These are phyloP conservation scores for Diarsia dahlii DNA, from an alignment of 2,888 invertebrate genomes.

Conservation along the genomic window DNA sequence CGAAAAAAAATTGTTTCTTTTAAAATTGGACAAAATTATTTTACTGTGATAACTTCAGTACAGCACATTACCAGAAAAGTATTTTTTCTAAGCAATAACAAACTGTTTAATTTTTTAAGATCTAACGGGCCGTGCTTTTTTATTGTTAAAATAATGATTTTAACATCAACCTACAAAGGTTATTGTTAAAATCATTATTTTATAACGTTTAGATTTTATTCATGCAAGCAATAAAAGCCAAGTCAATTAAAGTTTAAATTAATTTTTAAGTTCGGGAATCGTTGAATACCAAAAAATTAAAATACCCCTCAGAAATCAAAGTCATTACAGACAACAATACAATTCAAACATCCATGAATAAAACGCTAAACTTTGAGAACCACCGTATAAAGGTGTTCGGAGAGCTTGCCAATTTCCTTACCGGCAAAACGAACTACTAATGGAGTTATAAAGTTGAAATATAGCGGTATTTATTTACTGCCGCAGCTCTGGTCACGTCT, in stretches of 20 bases:
- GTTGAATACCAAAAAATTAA: not conserved
- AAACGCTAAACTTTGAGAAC: constrained; percentile 55
- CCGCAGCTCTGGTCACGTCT: constrained; percentile 35
- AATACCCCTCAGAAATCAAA: not conserved
- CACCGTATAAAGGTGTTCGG: constrained; percentile 49
- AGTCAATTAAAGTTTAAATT: not conserved
- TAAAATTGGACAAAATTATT: not conserved
- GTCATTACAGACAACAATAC: not conserved
- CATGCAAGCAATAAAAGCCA: not conserved
- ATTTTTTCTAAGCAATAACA: too few relatives aligned
- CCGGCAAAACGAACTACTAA: constrained; percentile 65
- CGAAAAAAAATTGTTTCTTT: too few relatives aligned
- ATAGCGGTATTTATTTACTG: constrained; percentile 65
- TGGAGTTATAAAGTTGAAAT: constrained; percentile 69
- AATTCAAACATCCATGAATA: not conserved
- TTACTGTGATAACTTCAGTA: too few relatives aligned
- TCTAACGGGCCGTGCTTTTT: not conserved
- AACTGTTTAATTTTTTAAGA: too few relatives aligned
- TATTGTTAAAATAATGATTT: too few relatives aligned
- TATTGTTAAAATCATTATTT: not conserved
- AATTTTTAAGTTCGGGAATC: not conserved
- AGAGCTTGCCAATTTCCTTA: constrained; percentile 71
- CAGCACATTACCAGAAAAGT: not conserved
- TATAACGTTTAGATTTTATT: not conserved
- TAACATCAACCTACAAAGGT: too few relatives aligned